Percentiles rank a stretch among this genome's conserved stretches.
phyloP scores from a whole-genome alignment of 2,797 vertebrate genomes.

The Fratercula arctica region DNA sequence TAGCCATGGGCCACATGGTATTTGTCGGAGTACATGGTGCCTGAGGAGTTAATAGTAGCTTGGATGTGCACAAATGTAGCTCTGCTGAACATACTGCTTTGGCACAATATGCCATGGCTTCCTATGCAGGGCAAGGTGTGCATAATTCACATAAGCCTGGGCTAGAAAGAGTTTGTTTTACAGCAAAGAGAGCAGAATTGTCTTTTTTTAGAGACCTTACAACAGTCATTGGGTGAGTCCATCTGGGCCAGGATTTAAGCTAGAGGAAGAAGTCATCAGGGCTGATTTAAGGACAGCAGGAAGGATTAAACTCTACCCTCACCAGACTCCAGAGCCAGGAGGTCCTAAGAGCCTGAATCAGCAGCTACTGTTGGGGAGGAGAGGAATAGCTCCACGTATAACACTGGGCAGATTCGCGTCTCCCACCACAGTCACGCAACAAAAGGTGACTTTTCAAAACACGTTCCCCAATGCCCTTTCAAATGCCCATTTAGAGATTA shows the following conservation, averaged over 20 bases:
- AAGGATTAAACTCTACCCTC: background rate
- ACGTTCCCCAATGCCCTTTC: background rate
- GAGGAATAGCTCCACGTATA: background rate
- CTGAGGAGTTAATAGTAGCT: background rate
- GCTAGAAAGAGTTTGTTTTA: background rate
- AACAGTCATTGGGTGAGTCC: background rate
- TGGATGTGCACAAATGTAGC: background rate
- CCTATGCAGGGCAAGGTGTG: background rate
- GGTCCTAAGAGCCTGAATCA: background rate
- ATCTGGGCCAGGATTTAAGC: background rate
- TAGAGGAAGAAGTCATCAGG: background rate
- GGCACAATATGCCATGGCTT: background rate
- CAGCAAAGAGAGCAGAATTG: background rate
- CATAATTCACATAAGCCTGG: background rate
- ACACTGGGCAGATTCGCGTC: background rate
- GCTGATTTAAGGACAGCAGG: background rate
- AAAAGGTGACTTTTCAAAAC: background rate
- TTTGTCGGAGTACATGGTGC: background rate
- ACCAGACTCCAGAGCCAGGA: background rate
- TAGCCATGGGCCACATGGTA: background rate
- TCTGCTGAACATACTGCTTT: background rate
- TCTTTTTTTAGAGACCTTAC: background rate
- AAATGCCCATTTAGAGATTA: background rate
- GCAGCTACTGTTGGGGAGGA: background rate
- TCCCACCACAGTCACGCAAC: background rate